Base-by-base conservation (phyloP, 2,797 vertebrate species). In the Miopithecus talapoin region DNA sequence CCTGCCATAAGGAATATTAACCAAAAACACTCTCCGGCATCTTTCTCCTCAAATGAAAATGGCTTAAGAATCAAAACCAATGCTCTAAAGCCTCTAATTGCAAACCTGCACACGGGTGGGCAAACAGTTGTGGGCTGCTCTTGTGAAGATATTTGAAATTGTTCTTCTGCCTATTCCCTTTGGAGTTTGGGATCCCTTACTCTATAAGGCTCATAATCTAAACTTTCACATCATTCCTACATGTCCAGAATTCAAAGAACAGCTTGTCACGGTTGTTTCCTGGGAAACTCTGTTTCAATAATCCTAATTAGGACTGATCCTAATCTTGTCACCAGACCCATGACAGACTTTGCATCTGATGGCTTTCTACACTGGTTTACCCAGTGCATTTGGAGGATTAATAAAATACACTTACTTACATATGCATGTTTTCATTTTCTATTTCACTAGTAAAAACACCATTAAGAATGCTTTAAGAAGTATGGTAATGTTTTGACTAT, bases 401-500 rank as follows among this genome's bases (percentile, higher is more conserved):
- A 79, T 46, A 87, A 91, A 89, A 95, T 28, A 41, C 0, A 36
- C 36, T 84, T 81, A 57, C 22, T 92, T 89, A 76, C 3, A 26
- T 24, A n/a, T 26, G 7, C 3, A 0, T 83, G 9, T 43, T 53
- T 86, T 84, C 24, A 4, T 4, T 80, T 74, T 59, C 2, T 46
- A 57, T 14, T 85, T 95, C 46, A 70, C 46, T 68, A 48, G 30
- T 78, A 74, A 95, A 93, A 96, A 39, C 55, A 89, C 80, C 75
- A 57, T 5, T 46, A 33, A 88, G 53, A 26, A 78, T 9, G 28
- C 46, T 68, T 83, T 59, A 43, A 81, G 41, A 81, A 68, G 9
- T 46, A 48, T 22, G 89, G 39, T n/a, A 39, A 90, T 13, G 21
- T 59, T 68, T 59, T 41, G 72, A 0, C 8, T 46, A 41, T 10